Percentiles rank a stretch among this genome's conserved stretches.
These are phyloP conservation scores for Rhipidura dahli DNA, from an alignment of 2,113 vertebrate genomes.

Conservation along the genomic window DNA sequence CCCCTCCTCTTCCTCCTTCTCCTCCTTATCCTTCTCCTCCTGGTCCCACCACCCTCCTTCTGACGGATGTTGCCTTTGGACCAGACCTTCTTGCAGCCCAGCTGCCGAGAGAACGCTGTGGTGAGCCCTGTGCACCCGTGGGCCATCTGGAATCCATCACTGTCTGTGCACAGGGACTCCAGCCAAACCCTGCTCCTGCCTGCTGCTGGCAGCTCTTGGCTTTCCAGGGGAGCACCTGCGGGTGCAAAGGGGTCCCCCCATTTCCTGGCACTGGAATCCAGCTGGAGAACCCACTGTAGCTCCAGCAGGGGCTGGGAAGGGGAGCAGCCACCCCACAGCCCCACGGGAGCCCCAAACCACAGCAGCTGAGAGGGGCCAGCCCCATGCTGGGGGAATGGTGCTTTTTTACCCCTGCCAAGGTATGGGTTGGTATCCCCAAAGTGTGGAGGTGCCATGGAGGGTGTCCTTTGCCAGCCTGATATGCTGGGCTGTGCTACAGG, in stretches of 20 bases:
- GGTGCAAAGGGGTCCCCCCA: not conserved
- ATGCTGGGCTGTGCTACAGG: not conserved
- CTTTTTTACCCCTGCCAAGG: no score
- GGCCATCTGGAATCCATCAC: slow-evolving; percentile 57
- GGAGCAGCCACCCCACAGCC: not conserved
- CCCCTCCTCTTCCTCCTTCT: not conserved
- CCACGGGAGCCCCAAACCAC: rapidly evolving
- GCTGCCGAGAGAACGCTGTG: not conserved
- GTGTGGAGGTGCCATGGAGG: rapidly evolving
- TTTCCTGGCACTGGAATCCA: not conserved
- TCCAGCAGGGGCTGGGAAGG: not conserved
- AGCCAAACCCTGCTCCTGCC: not conserved
- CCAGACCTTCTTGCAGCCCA: not conserved
- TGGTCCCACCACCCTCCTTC: not conserved
- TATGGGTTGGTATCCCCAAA: not conserved
- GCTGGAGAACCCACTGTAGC: rapidly evolving
- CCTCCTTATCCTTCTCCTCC: not conserved
- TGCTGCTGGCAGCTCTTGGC: not conserved
- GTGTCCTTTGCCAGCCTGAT: not conserved
- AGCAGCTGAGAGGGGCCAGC: not conserved
- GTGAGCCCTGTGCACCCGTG: not conserved
- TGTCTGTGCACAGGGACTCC: not conserved
- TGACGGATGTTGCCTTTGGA: slow-evolving; percentile 58
- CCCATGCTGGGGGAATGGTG: rapidly evolving
- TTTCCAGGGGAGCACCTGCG: not conserved